Conservation (phyloP, 2,888 invertebrate genomes). For the Pammene aurita region DNA sequence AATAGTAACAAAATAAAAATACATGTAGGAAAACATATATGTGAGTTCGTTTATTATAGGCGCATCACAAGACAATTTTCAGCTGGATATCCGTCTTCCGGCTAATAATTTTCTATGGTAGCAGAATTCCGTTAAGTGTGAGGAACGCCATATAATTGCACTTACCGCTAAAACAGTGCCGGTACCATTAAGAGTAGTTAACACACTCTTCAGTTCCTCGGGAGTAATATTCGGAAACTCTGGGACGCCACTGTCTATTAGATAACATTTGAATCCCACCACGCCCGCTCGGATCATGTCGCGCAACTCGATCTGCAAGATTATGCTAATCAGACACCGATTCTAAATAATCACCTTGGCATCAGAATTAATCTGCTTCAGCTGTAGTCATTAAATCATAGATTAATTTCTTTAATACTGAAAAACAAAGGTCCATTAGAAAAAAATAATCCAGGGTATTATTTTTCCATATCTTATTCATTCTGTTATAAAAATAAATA, state of each 20-base stretch:
- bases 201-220: conserved; percentile 79
- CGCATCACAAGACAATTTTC: no score
- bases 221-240: conserved; percentile 86
- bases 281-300: conserved; percentile 85
- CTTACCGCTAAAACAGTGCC: conserved; percentile 85
- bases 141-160: conserved; percentile 40
- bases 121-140: no score
- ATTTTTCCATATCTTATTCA: no score
- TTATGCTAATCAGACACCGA: conserved; percentile 1
- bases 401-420: no score
- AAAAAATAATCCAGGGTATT: no score
- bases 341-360: conserved; percentile 1
- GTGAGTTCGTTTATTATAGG: no score
- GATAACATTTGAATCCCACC: conserved; percentile 88
- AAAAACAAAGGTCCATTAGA: no score
- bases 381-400: background rate
- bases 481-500: conserved; percentile 48
- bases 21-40: no score
- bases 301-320: conserved; percentile 75
- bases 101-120: no score
- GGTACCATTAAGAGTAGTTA: conserved; percentile 81
- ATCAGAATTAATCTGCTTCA: background rate
- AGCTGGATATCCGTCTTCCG: no score
- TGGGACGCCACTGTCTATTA: conserved; percentile 85
- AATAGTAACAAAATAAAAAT: no score